These are phyloP conservation scores for Fukomys damarensis DNA, from an alignment of 2,113 vertebrate genomes.

Conservation along the genomic window DNA sequence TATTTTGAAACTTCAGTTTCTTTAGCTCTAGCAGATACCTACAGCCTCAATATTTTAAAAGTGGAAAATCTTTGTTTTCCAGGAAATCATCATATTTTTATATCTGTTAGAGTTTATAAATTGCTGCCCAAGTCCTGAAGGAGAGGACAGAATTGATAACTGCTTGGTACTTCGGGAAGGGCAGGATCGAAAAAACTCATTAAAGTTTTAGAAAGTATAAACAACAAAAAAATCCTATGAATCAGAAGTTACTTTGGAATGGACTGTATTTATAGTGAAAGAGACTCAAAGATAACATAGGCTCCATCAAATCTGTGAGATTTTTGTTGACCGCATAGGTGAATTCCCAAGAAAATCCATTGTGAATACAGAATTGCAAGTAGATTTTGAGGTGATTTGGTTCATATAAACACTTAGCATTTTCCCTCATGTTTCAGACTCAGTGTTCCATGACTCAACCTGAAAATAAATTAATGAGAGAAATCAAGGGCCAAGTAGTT, in stretches of 20 bases:
- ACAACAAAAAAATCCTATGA: not conserved
- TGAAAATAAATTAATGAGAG: slow-evolving; percentile 45
- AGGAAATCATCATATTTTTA: not conserved
- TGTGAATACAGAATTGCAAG: not conserved
- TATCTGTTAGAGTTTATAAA: not conserved
- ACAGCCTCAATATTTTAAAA: not conserved
- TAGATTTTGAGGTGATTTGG: not conserved
- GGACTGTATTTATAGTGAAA: slow-evolving; percentile 67
- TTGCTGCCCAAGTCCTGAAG: not conserved
- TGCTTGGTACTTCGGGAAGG: not conserved
- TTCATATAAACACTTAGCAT: slow-evolving; percentile 45
- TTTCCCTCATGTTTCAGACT: slow-evolving; percentile 50
- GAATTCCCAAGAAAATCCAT: not conserved
- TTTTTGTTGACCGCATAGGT: not conserved
- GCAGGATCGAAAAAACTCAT: not conserved
- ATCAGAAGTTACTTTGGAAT: slow-evolving; percentile 29
- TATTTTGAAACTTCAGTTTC: not conserved
- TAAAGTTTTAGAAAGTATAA: not conserved
- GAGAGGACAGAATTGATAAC: not conserved
- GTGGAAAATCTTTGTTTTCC: not conserved
- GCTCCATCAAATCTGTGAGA: not conserved
- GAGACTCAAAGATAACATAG: not conserved
- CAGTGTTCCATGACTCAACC: slow-evolving; percentile 61
- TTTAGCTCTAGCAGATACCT: not conserved
- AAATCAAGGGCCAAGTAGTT: slow-evolving; percentile 14